These are phyloP conservation scores for Apis cerana DNA, from an alignment of 1,140 invertebrate species.

Conservation along the genomic window DNA sequence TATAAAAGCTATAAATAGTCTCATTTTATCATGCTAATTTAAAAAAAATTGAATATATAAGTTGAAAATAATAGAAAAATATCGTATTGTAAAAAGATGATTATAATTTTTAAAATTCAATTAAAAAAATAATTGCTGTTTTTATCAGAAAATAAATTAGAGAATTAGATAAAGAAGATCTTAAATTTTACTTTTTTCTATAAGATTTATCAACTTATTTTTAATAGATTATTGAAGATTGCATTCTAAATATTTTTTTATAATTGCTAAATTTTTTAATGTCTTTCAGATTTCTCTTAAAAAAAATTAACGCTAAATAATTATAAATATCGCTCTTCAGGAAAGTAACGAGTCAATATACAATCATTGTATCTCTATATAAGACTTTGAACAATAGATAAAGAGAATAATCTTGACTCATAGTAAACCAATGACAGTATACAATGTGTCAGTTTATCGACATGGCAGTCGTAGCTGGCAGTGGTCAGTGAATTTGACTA, in stretches of 20 bases:
- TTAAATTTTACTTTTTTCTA: not conserved
- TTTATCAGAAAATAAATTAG: not conserved
- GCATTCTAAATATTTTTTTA: not conserved
- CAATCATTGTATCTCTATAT: not conserved
- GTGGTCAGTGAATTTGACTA: constrained; percentile 41
- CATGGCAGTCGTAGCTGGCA: constrained; percentile 42
- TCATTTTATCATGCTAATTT: not conserved
- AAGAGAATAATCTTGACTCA: not conserved
- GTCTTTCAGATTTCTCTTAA: not conserved
- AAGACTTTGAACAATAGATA: not conserved
- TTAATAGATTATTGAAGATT: not conserved
- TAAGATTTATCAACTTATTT: not conserved
- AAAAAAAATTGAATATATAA: not conserved
- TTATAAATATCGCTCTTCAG: not conserved
- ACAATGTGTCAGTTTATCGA: constrained; percentile 9
- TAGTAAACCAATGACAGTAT: not conserved
- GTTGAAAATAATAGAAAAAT: not conserved
- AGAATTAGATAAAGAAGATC: not conserved
- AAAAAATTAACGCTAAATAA: not conserved
- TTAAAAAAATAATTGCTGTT: not conserved
- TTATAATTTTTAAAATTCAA: not conserved
- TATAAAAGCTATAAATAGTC: not conserved
- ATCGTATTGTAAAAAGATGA: not conserved
- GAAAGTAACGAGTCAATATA: not conserved
- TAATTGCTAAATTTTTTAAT: not conserved